Evolutionary conservation across 2,797 vertebrate genomes (phyloP), one percentile per base, ranked within the genome.

Genomic region (Smutsia temminckii): DNA sequence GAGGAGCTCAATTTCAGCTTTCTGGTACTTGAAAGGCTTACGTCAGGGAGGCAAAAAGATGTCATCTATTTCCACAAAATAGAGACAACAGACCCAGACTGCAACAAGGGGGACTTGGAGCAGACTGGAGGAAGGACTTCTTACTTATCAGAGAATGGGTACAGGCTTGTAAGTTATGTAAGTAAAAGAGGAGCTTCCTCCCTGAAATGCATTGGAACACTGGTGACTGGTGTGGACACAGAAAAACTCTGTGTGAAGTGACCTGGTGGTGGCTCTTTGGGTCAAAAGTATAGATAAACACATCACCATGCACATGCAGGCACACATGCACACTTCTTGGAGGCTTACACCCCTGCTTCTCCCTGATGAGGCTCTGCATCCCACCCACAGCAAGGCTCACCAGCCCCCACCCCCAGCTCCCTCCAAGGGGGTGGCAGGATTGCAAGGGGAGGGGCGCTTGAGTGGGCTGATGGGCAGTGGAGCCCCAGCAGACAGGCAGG

Each of bases 401-500:
- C 29, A 66, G 55, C 23, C 14, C 49, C 34, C 37, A 23, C 51
- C 46, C 18, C 59, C 37, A 3, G 21, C 27, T 64, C 40, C 53
- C 55, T 77, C 34, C 46, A 46, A 46, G 46, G n/a, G 5, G 10
- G 21, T 13, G 37, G 55, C 6, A 0, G 37, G 34, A 53, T 46
- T 51, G 13, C 16, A 6, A 64, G 16, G 51, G 61, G 46, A 90
- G 66, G 69, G 40, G n/a, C n/a, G 20, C 34, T 46, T 4, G 0
- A 21, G 37, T 0, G 4, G 74, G 6, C 77, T 11, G 23, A n/a
- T 8, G 57, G 34, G 71, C 69, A 66, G 42, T 0, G 14, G 34
- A 29, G 66, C 59, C 81, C 81, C 61, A 25, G 9, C 79, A 93
- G 90, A 83, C 89, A 92, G 84, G 69, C 96, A 78, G 92, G 95